Evolutionary conservation across 2,888 invertebrate genomes (phyloP), one percentile per base, ranked within the genome.

Genomic region (Lepidochitona cinerea): DNA sequence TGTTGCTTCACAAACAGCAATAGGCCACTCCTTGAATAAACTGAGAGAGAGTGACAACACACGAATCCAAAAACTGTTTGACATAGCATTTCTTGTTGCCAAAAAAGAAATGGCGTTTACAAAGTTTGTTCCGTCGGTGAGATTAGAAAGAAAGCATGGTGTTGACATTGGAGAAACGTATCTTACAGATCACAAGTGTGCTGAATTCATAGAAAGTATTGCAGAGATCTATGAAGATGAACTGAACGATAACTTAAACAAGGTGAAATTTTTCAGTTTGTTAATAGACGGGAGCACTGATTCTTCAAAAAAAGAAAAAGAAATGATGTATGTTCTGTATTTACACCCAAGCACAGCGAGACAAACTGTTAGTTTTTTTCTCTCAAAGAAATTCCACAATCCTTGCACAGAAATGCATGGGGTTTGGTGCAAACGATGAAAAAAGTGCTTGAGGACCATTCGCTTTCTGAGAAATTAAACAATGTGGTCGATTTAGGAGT

Each of bases 221-320:
- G 65, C 33, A 33, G 65, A 65, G 23, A 65, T 36, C 7, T 33
- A 33, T 12, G 33, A 36, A 14, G 65, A 65, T 32, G 65, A 65
- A 36, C 14, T 65, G 23, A 33, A 33, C 14, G 36, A 32, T 7
- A 33, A 7, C 6, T 65, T 65, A 23, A 6, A 7, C 7, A 26
- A 32, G 23, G 32, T 23, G 7, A 65, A 65, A 36, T 65, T 33
- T 33, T 65, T 32, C 36, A 65, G 33, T 65, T 14, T 65, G 12
- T 23, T 65, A 6, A 32, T 65, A 7, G 65, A 65, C 23, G 65
- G 65, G 12, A 65, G 65, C 33, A 65, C 65, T 32, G 65, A 65
- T 36, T 9, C 14, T 9, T 9, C 9, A 33, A 65, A 33, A 12
- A 32, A 5, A 33, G 65, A 65, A 23, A 65, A 65, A 23, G 65